These are phyloP conservation scores for Neoniphon sammara DNA, from an alignment of 2,797 vertebrate species.

Conservation along the genomic window DNA sequence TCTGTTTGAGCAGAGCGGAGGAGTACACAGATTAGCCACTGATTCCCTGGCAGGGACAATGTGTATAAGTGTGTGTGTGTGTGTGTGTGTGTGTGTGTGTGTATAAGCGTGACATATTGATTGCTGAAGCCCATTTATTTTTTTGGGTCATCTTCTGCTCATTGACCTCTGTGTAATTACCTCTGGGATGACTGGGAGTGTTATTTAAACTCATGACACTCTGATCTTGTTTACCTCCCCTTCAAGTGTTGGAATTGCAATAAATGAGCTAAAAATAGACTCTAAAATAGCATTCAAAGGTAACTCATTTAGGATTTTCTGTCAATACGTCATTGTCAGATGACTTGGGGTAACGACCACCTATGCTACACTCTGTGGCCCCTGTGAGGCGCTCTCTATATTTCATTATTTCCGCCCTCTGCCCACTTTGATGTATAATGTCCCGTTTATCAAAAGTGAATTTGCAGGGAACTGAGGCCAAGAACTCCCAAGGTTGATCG, in stretches of 20 bases:
- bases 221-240: slow-evolving; percentile 70
- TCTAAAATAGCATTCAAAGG: slow-evolving; percentile 44
- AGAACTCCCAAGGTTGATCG: slow-evolving; percentile 27
- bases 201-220: slow-evolving; percentile 72
- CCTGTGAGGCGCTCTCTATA: slow-evolving; percentile 20
- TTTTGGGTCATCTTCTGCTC: slow-evolving; percentile 72
- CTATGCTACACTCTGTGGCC: not conserved
- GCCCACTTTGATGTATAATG: slow-evolving; percentile 15
- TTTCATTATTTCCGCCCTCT: not conserved
- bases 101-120: slow-evolving; percentile 70
- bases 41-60: slow-evolving; percentile 51
- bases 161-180: slow-evolving; percentile 80
- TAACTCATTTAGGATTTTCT: slow-evolving; percentile 37
- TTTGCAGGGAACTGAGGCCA: slow-evolving; percentile 1
- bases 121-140: slow-evolving; percentile 71
- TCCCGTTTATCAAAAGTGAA: slow-evolving; percentile 21
- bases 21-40: slow-evolving; percentile 68
- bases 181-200: slow-evolving; percentile 66
- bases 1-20: slow-evolving; percentile 71
- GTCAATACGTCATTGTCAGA: slow-evolving; percentile 48
- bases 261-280: slow-evolving; percentile 66
- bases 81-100: slow-evolving; percentile 22
- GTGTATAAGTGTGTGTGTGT: slow-evolving; percentile 7
- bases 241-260: slow-evolving; percentile 57
- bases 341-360: slow-evolving; percentile 36